Evolutionary conservation across 1,140 invertebrate species (phyloP).

Genomic region (Heliothis virescens): DNA sequence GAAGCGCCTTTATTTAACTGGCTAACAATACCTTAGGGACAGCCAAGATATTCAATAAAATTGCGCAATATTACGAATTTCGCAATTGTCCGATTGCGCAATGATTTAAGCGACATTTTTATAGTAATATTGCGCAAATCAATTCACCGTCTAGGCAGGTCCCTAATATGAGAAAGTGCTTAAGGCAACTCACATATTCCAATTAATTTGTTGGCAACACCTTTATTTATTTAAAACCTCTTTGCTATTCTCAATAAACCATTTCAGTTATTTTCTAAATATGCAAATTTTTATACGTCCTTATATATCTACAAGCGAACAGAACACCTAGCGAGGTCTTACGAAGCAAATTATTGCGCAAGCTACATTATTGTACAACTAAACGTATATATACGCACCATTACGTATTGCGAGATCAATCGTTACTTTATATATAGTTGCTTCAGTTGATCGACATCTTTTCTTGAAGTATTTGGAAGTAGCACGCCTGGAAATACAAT

Average conservation of each 20-base stretch:
- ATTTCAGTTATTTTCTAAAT: too few relatives aligned
- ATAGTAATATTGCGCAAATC: too few relatives aligned
- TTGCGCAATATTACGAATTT: too few relatives aligned
- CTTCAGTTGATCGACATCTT: constrained; percentile 87
- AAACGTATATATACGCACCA: constrained; percentile 51
- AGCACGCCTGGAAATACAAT: constrained; percentile 88
- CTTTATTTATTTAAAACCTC: background rate
- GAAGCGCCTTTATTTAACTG: background rate
- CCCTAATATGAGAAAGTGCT: too few relatives aligned
- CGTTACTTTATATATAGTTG: constrained; percentile 45
- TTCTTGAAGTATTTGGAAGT: constrained; percentile 91
- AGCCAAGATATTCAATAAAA: too few relatives aligned
- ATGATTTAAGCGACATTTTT: too few relatives aligned
- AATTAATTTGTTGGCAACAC: background rate
- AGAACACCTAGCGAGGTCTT: constrained; percentile 37
- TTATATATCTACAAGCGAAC: constrained; percentile 11
- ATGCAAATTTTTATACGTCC: background rate
- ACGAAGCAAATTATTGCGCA: constrained; percentile 47
- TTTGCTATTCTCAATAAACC: too few relatives aligned
- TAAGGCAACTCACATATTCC: background rate
- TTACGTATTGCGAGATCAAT: constrained; percentile 62
- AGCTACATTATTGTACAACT: constrained; percentile 26
- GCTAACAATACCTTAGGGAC: too few relatives aligned
- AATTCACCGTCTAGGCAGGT: too few relatives aligned
- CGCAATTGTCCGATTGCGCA: too few relatives aligned